These are phyloP conservation scores for Drosophila sturtevanti DNA, from an alignment of 1,140 invertebrate genomes.

Conservation along the genomic window DNA sequence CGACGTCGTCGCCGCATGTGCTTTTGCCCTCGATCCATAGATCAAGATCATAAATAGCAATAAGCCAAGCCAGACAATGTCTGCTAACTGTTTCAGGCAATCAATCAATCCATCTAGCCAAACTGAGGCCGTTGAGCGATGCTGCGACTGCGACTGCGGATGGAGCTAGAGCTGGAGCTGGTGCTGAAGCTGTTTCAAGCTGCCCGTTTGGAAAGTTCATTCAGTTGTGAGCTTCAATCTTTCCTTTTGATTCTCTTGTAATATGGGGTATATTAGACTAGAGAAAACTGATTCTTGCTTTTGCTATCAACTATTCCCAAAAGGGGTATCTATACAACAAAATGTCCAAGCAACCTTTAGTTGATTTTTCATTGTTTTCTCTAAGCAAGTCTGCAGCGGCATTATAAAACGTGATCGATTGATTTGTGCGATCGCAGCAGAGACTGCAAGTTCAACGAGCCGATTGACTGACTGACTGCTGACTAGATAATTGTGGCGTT, in stretches of 20 bases:
- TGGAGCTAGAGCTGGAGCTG: constrained; percentile 52
- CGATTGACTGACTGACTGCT: constrained; percentile 81
- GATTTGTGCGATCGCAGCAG: constrained; percentile 73
- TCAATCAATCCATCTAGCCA: constrained; percentile 81
- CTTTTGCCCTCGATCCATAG: constrained; percentile 82
- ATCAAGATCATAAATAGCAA: constrained; percentile 83
- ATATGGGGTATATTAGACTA: constrained; percentile 18
- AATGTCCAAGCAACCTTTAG: constrained; percentile 4
- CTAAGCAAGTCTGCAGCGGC: constrained; percentile 36
- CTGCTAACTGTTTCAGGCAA: constrained; percentile 82
- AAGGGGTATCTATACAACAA: background rate
- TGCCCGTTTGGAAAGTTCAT: constrained; percentile 78
- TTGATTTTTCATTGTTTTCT: constrained; percentile 22
- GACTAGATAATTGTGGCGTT: constrained; percentile 82
- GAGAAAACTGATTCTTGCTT: background rate
- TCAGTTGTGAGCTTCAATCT: constrained; percentile 64
- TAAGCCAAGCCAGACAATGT: constrained; percentile 80
- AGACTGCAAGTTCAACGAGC: constrained; percentile 74
- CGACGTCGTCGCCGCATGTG: constrained; percentile 68
- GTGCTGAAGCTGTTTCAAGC: constrained; percentile 35
- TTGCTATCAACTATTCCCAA: background rate
- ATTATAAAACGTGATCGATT: constrained; percentile 82
- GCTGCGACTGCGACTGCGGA: constrained; percentile 37
- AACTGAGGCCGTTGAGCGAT: constrained; percentile 25
- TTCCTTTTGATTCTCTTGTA: constrained; percentile 7